phyloP scores from a whole-genome alignment of 2,888 invertebrate species.

The Trichogramma dendrolimi region DNA sequence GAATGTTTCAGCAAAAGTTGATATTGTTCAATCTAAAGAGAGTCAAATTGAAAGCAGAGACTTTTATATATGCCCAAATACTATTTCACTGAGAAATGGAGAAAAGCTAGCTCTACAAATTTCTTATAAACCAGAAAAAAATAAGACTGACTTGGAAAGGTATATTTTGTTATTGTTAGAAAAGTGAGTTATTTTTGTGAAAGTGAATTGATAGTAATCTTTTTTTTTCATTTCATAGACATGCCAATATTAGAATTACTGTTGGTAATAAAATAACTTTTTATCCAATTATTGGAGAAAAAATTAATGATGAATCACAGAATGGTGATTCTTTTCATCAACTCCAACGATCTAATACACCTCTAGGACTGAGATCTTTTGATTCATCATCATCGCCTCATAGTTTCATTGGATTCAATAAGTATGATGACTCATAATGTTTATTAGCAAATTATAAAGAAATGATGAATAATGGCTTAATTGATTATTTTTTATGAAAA shows the following conservation, averaged over 20 bases:
- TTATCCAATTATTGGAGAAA: slow-evolving; percentile 38
- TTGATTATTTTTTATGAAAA: slow-evolving; percentile 3
- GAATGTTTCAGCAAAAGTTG: slow-evolving; percentile 30
- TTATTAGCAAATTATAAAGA: background rate
- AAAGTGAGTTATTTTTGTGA: slow-evolving; percentile 2
- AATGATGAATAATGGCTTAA: background rate
- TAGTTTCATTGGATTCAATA: slow-evolving; percentile 37
- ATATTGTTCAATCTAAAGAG: slow-evolving; percentile 33
- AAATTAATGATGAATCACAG: slow-evolving; percentile 28
- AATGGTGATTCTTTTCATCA: slow-evolving; percentile 35
- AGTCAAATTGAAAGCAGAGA: slow-evolving; percentile 27
- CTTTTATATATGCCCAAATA: slow-evolving; percentile 39
- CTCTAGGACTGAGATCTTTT: slow-evolving; percentile 34
- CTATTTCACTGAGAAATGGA: slow-evolving; percentile 33
- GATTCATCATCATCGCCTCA: slow-evolving; percentile 46
- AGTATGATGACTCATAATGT: slow-evolving; percentile 32
- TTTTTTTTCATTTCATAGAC: slow-evolving; percentile 29
- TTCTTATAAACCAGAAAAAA: slow-evolving; percentile 35
- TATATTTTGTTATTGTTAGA: slow-evolving; percentile 14
- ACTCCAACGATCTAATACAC: slow-evolving; percentile 40
- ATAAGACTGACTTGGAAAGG: slow-evolving; percentile 34
- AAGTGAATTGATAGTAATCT: slow-evolving; percentile 13
- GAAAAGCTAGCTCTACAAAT: slow-evolving; percentile 37
- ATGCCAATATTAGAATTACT: slow-evolving; percentile 35
- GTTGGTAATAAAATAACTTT: slow-evolving; percentile 34